Conservation (phyloP, 2,888 invertebrate species). For the Electrophaes corylata region DNA sequence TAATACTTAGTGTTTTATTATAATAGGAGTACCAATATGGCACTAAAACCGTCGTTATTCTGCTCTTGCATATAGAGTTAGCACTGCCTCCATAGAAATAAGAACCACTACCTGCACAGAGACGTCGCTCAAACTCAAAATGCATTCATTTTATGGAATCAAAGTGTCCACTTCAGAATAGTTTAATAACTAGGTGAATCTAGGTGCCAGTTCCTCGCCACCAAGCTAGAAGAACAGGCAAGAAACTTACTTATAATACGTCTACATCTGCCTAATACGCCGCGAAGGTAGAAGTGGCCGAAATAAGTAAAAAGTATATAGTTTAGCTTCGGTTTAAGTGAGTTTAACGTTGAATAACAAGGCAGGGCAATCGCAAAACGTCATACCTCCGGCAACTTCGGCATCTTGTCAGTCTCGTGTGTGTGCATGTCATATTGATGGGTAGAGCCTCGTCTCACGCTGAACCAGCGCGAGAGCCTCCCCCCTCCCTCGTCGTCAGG, state of each 20-base stretch:
- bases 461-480: slow-evolving; percentile 94
- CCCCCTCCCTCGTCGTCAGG: slow-evolving; percentile 88
- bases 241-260: too few species aligned
- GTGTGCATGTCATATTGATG: slow-evolving; percentile 90
- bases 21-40: not conserved
- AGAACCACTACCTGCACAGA: too few species aligned
- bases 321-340: too few species aligned
- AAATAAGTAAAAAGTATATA: too few species aligned
- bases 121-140: too few species aligned
- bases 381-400: slow-evolving; percentile 90
- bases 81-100: not conserved
- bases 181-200: too few species aligned
- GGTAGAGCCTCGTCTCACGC: slow-evolving; percentile 91
- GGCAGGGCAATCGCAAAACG: not conserved
- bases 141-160: too few species aligned
- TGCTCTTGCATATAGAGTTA: not conserved
- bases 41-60: not conserved
- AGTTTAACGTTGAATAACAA: not conserved
- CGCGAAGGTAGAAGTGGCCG: too few species aligned
- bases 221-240: too few species aligned
- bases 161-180: too few species aligned
- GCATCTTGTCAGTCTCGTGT: slow-evolving; percentile 87
- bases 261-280: too few species aligned
- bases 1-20: not conserved
- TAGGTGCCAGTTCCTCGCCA: too few species aligned